Evolutionary conservation across 2,113 vertebrate genomes (phyloP).

Genomic region (Anthoscopus minutus): DNA sequence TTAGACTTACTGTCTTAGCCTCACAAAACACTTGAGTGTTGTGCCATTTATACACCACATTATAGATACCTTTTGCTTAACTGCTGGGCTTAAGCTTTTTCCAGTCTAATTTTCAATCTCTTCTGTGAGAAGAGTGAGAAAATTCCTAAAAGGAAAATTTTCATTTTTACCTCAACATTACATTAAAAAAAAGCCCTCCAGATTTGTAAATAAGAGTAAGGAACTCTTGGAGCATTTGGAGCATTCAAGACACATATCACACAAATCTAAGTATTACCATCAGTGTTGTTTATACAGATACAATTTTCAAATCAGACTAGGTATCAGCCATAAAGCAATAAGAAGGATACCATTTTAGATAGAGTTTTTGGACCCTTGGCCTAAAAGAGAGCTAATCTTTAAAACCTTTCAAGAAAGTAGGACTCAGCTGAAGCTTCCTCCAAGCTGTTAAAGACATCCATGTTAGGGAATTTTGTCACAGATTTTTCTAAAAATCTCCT

Average conservation of each 20-base stretch:
- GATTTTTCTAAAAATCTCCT: not conserved
- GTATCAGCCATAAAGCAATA: not conserved
- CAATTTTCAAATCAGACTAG: not conserved
- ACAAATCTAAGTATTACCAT: not conserved
- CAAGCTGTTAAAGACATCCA: not conserved
- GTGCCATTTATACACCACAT: not conserved
- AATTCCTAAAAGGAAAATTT: not conserved
- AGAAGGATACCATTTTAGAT: not conserved
- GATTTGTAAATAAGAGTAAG: not conserved
- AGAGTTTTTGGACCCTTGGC: not conserved
- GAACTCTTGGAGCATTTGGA: not conserved
- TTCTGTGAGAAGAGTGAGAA: not conserved
- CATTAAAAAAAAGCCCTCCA: not conserved
- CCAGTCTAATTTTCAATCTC: not conserved
- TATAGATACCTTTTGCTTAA: not conserved
- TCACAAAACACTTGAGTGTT: not conserved
- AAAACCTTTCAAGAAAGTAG: not conserved
- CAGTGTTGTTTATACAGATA: accelerated
- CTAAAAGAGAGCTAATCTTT: not conserved
- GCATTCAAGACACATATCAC: not conserved
- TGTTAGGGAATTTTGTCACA: not conserved
- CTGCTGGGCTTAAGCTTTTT: not conserved
- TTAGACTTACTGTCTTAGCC: not conserved
- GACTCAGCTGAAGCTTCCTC: not conserved
- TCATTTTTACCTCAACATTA: not conserved